These are phyloP conservation scores for Chrysaora quinquecirrha DNA, from an alignment of 30 jellyfish, hydroid and myxozoan genomes.

Conservation along the genomic window DNA sequence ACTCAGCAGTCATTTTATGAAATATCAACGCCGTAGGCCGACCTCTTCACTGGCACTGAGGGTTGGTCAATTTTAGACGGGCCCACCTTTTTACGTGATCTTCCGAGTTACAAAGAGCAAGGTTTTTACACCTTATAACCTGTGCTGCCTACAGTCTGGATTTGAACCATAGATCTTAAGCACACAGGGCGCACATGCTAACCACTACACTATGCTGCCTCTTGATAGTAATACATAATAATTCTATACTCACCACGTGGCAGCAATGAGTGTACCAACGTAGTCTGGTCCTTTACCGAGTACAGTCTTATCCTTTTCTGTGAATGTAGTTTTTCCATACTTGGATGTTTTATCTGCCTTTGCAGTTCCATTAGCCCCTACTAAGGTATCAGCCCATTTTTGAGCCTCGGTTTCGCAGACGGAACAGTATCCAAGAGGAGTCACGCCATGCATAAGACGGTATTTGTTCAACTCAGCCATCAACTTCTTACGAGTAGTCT, in stretches of 20 bases:
- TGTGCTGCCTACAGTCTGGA: too few relatives aligned
- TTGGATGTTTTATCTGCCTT: constrained; percentile 79
- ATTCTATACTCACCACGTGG: constrained; percentile 77
- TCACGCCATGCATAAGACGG: constrained; percentile 94
- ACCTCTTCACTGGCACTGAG: too few relatives aligned
- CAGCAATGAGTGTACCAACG: constrained; percentile 95
- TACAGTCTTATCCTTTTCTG: constrained; percentile 73
- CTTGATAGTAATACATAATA: too few relatives aligned
- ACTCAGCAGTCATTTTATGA: too few relatives aligned
- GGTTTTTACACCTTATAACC: too few relatives aligned
- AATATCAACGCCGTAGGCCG: too few relatives aligned
- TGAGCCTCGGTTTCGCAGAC: constrained; percentile 93
- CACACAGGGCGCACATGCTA: too few relatives aligned
- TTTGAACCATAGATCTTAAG: too few relatives aligned
- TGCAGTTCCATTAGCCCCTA: constrained; percentile 70
- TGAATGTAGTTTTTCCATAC: constrained; percentile 90
- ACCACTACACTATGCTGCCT: too few relatives aligned
- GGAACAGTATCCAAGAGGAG: constrained; percentile 96
- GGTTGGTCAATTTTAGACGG: too few relatives aligned
- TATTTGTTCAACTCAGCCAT: constrained; percentile 92
- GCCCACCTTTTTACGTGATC: too few relatives aligned
- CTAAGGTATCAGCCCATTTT: constrained; percentile 75
- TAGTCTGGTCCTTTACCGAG: constrained; percentile 91
- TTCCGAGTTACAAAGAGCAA: too few relatives aligned
- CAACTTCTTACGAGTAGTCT: constrained; percentile 74